Evolutionary conservation across 2,888 invertebrate genomes (phyloP), one percentile per base, ranked within the genome.

Genomic region (Autographa pulchrina): DNA sequence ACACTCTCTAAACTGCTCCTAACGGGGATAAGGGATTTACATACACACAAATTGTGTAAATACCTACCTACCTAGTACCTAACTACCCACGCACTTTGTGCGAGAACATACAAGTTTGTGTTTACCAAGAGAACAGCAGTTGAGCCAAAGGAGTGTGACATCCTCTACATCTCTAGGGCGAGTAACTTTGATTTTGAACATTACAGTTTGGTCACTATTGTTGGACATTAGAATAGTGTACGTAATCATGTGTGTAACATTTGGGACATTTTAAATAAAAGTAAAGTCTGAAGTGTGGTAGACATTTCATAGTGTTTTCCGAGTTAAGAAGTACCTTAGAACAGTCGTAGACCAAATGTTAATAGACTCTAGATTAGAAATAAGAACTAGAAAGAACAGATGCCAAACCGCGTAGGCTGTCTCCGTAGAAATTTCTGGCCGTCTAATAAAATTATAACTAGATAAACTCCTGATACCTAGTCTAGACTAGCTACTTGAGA

Each of bases 131-230:
- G 88, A 87, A 90, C 91, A 89, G 90, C 92, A 89, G 91, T 91
- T 87, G 83, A 91, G 89, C 89, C 92, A 89, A 90, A 88, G 91
- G 89, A 92, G 92, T 87, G 92, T 87, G 92, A 89, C 91, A 90
- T 87, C 94, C 89, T 84, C 92, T 88, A 84, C 94, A 90, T 79
- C 85, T 88, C 88, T 94, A 95, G 95, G 95, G 96, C 96, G 95
- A 96, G 96, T 96, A 96, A 96, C 85, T 93, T 94, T 93, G 89
- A 87, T 89, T 92, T 91, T 91, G 89, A 93, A 92, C 91, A 91
- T 93, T 92, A 89, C 88, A 90, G 88, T 93, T 94, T 93, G 88
- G 89, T 89, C 87, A 89, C 81, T 89, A 89, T 85, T 84, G 89
- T 89, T 91, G 88, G 87, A 88, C 82, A 78, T 88, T 95, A 95